These are phyloP conservation scores for Orestias chungarensis DNA, from an alignment of 2,797 vertebrate genomes.

Conservation along the genomic window DNA sequence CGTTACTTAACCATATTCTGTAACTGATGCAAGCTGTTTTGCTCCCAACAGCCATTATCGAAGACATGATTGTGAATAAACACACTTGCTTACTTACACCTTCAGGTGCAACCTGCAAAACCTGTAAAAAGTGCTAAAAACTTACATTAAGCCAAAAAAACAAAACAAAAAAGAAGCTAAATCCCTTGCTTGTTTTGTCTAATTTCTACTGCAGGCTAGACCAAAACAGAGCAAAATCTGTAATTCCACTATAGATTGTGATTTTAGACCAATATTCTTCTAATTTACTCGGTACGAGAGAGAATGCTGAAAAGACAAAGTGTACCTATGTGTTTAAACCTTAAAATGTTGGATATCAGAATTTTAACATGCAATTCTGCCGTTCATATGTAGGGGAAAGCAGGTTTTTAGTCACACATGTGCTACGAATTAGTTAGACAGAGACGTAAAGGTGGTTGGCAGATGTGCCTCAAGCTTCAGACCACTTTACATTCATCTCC, in stretches of 20 bases:
- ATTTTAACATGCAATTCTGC: not conserved
- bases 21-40: not conserved
- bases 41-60: not conserved
- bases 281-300: not conserved
- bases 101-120: not conserved
- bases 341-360: not conserved
- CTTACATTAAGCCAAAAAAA: not conserved
- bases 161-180: not conserved
- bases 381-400: not conserved
- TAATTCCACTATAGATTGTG: not conserved
- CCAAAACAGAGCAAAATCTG: not conserved
- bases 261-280: not conserved
- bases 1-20: not conserved
- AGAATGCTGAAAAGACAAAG: not conserved
- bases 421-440: constrained; percentile 4
- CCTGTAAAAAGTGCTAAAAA: too few relatives aligned
- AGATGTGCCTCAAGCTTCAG: constrained; percentile 60
- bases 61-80: not conserved
- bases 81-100: not conserved
- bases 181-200: not conserved
- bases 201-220: not conserved
- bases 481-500: constrained; percentile 37
- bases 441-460: constrained; percentile 43
- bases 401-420: constrained; percentile 3
- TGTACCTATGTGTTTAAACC: not conserved